phyloP scores from a whole-genome alignment of 2,113 vertebrate species.

The Cynoglossus semilaevis region DNA sequence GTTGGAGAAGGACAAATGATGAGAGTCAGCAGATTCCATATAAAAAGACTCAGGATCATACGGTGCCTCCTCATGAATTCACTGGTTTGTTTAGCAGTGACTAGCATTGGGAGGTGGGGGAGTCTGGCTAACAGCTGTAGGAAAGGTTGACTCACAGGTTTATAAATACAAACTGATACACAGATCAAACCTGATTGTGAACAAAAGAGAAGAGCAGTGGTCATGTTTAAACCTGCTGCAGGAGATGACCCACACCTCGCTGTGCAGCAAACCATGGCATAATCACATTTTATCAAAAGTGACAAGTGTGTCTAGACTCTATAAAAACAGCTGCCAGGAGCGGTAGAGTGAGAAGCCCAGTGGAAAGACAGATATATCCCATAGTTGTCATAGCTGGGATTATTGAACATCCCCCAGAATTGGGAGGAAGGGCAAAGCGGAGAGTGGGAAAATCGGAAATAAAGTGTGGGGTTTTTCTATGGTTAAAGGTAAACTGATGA shows the following conservation, averaged over 20 bases:
- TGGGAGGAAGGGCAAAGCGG: conserved; percentile 17
- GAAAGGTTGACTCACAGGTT: conserved; percentile 70
- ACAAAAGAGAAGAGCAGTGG: conserved; percentile 8
- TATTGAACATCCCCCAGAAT: conserved; percentile 42
- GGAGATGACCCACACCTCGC: conserved; percentile 40
- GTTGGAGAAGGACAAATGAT: conserved; percentile 29
- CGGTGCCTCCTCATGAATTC: conserved; percentile 47
- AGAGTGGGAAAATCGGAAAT: conserved; percentile 32
- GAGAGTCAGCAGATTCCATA: conserved; percentile 58
- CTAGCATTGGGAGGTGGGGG: conserved; percentile 18
- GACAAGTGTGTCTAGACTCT: conserved; percentile 73
- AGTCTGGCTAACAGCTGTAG: conserved; percentile 59
- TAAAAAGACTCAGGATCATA: conserved; percentile 50
- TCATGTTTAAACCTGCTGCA: conserved; percentile 27
- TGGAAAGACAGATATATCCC: conserved; percentile 60
- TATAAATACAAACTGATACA: conserved; percentile 43
- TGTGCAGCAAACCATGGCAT: conserved; percentile 28
- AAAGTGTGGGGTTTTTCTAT: conserved; percentile 8
- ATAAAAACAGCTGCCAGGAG: conserved; percentile 64
- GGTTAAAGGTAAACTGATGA: conserved; percentile 34
- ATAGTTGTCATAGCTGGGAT: conserved; percentile 62
- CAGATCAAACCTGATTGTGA: conserved; percentile 11
- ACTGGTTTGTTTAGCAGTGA: conserved; percentile 35
- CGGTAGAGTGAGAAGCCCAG: conserved; percentile 36
- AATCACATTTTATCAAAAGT: conserved; percentile 57